phyloP scores from a whole-genome alignment of 1,140 invertebrate genomes.

The Drosophila ogumai region DNA sequence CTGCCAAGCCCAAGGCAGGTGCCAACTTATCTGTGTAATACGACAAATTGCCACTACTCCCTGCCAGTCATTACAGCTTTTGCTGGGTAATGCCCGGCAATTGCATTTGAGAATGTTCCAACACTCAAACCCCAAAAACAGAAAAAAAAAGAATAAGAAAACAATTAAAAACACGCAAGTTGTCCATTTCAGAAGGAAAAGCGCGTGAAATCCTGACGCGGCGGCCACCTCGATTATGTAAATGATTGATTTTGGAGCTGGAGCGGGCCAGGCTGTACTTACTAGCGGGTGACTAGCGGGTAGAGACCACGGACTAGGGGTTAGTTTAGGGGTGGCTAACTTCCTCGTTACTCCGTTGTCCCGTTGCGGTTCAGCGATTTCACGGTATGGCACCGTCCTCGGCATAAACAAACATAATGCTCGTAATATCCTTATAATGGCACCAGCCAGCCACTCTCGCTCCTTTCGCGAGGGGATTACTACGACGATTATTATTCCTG shows the following conservation, averaged over 20 bases:
- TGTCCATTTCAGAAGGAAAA: constrained; percentile 61
- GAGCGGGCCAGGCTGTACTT: constrained; percentile 58
- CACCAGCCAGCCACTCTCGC: constrained; percentile 22
- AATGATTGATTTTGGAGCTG: constrained; percentile 65
- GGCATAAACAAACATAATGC: constrained; percentile 73
- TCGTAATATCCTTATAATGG: constrained; percentile 64
- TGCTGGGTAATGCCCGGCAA: constrained; percentile 24
- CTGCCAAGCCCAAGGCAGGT: constrained; percentile 20
- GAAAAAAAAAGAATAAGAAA: constrained; percentile 16
- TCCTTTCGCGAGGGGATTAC: constrained; percentile 14
- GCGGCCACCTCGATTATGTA: constrained; percentile 60
- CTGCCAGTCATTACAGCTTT: constrained; percentile 32
- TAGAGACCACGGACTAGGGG: constrained; percentile 28
- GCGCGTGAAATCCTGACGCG: constrained; percentile 65
- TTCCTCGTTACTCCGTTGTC: constrained; percentile 27
- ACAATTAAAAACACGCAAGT: constrained; percentile 72
- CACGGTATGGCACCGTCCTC: constrained; percentile 63
- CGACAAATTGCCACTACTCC: constrained; percentile 37
- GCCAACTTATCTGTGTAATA: constrained; percentile 51
- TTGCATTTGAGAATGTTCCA: constrained; percentile 18
- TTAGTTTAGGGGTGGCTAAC: constrained; percentile 40
- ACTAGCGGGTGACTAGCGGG: constrained; percentile 29
- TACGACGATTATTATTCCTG: constrained; percentile 15
- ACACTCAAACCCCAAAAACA: neutral
- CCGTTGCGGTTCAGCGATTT: constrained; percentile 74